Evolutionary conservation across 2,113 vertebrate species (phyloP).

Genomic region (Thamnophis sirtalis): DNA sequence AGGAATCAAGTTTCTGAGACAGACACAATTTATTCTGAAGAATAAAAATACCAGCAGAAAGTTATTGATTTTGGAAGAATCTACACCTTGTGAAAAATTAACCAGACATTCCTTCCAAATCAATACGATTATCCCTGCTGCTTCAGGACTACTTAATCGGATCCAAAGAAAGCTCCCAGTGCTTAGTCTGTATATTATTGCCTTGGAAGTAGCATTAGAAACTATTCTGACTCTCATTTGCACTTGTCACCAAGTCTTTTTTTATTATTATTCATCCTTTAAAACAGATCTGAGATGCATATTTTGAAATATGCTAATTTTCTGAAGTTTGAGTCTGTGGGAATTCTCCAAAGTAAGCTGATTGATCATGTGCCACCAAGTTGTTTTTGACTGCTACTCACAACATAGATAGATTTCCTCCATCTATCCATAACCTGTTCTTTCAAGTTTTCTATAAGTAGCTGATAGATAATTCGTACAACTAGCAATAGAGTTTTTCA

Average conservation of each 20-base stretch:
- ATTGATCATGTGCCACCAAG: not conserved
- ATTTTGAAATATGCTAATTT: not conserved
- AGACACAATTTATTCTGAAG: slow-evolving; percentile 73
- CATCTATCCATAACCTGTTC: not conserved
- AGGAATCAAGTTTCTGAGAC: slow-evolving; percentile 75
- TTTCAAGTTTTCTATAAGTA: not conserved
- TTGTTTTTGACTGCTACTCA: not conserved
- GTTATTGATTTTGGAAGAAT: slow-evolving; percentile 76
- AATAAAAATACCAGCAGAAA: slow-evolving; percentile 75
- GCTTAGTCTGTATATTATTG: slow-evolving; percentile 2
- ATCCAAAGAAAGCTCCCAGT: slow-evolving; percentile 12
- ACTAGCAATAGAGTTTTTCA: not conserved
- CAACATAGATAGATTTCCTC: not conserved
- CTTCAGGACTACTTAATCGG: slow-evolving; percentile 53
- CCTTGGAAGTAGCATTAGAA: slow-evolving; percentile 1
- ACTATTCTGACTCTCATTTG: not conserved
- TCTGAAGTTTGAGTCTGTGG: not conserved
- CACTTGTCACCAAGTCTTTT: not conserved
- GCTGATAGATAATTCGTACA: not conserved
- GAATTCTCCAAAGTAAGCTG: not conserved
- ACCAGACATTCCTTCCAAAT: slow-evolving; percentile 72
- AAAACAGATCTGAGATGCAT: not conserved
- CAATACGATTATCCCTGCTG: slow-evolving; percentile 68
- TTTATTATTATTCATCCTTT: not conserved
- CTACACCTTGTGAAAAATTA: slow-evolving; percentile 80